Evolutionary conservation across 2,888 invertebrate species (phyloP).

Genomic region (Acanthococcus lagerstroemiae): DNA sequence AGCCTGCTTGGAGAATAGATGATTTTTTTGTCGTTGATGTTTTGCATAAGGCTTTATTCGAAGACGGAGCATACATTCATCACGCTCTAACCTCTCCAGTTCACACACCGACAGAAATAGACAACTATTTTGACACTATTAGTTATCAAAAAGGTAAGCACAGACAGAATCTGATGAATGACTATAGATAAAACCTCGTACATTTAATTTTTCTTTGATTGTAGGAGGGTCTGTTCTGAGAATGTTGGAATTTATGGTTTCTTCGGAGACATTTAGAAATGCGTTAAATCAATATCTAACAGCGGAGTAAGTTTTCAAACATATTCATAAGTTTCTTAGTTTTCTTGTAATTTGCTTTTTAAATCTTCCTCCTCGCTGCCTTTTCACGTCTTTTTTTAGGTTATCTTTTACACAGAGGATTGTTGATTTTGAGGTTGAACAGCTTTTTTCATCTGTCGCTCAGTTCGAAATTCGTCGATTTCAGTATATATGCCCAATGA

Average conservation of each 20-base stretch:
- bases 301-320: too few species aligned
- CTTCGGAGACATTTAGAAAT: constrained; percentile 45
- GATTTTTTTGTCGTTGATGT: constrained; percentile 42
- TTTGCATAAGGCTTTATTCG: constrained; percentile 43
- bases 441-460: too few species aligned
- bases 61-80: constrained; percentile 49
- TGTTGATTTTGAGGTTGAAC: too few species aligned
- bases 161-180: too few species aligned
- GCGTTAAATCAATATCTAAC: constrained; percentile 48
- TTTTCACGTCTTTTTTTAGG: too few species aligned
- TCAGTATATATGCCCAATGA: too few species aligned
- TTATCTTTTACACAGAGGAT: too few species aligned
- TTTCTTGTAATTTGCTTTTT: too few species aligned
- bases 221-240: constrained; percentile 51
- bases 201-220: neutral
- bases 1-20: constrained; percentile 35
- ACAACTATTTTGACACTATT: constrained; percentile 54
- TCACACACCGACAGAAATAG: constrained; percentile 49
- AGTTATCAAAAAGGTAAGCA: constrained; percentile 61
- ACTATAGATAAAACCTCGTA: too few species aligned
- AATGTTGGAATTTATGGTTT: constrained; percentile 57
- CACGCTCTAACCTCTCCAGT: constrained; percentile 52
- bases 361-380: too few species aligned
- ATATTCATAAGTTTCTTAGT: too few species aligned
- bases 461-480: too few species aligned